Base-by-base conservation (phyloP, 64 coral and sea anemone species). In the Actinia equina region DNA sequence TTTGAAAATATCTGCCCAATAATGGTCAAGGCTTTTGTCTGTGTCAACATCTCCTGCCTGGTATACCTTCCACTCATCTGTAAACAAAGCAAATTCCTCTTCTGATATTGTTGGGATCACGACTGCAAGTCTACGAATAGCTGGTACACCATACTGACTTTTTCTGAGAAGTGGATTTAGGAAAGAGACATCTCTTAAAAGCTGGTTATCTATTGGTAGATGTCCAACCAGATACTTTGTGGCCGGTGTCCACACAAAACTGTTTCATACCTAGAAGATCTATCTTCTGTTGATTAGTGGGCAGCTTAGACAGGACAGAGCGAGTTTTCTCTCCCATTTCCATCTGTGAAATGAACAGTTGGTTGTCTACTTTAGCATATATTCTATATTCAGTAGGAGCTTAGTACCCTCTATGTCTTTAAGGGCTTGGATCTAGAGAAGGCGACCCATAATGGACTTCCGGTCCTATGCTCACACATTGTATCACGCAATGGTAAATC, bases 61-160 rank as follows among this genome's bases (percentile, higher is more conserved):
- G 85, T 92, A 92, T 59, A 87, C 49, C 43, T 92, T 86, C 89
- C 89, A 86, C 71, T 91, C 83, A 91, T 86, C 89, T 52, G 84
- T 81, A 25, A 84, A 81, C 51, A 90, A 90, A 90, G 82, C 81
- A 55, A 74, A 65, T 58, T 90, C 88, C 58, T 91, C 84, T 81
- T 91, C 44, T 82, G 55, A 90, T 10, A 90, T 77, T 46, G 64
- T 90, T 77, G 89, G 89, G 82, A 90, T 60, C 82, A 90, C 78
- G 25, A 90, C 89, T 86, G 89, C 84, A 15, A 86, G 76, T 86
- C 89, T 91, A 67, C 55, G 84, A 80, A 91, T 91, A 86, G 79
- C 44, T n/a, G 82, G 23, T 26, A 60, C 18, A 17, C 58, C 57
- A 80, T 83, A 57, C 46, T 92, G 17, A 69, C 63, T 74, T 8